phyloP scores from a whole-genome alignment of 1,140 invertebrate species.

The Sitobion miscanthi region DNA sequence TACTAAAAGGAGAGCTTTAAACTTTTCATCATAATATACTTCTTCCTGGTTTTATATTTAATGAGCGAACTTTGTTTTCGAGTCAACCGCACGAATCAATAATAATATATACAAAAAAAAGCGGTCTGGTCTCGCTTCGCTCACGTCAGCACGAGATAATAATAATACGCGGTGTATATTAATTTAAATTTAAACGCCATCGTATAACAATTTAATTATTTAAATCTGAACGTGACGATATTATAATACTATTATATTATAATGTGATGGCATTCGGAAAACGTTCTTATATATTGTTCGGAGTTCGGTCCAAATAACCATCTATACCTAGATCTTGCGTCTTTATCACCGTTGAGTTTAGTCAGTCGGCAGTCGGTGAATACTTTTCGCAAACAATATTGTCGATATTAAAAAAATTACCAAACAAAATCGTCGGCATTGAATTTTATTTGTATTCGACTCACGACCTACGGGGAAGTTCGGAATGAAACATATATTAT shows the following conservation, averaged over 20 bases:
- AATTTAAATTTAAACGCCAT: not conserved
- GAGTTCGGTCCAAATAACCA: not conserved
- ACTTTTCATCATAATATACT: slow-evolving; percentile 4
- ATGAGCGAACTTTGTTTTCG: slow-evolving; percentile 10
- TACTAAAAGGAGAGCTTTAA: not conserved
- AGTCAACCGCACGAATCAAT: not conserved
- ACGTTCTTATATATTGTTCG: not conserved
- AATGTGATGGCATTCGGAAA: not conserved
- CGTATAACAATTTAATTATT: not conserved
- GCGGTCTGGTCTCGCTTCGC: not conserved
- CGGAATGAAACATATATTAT: too few relatives aligned
- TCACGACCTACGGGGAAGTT: too few relatives aligned
- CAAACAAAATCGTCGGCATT: too few relatives aligned
- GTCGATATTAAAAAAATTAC: not conserved
- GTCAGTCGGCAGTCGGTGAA: too few relatives aligned
- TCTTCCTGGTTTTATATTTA: not conserved
- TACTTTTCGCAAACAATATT: not conserved
- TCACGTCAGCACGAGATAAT: not conserved
- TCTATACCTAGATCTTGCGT: not conserved
- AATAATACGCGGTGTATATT: not conserved
- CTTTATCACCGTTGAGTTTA: too few relatives aligned
- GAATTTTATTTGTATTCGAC: too few relatives aligned
- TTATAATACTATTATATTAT: not conserved
- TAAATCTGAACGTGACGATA: not conserved
- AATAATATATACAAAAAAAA: not conserved